Conservation (phyloP, 2,888 invertebrate species). For the Apantesis nais region DNA sequence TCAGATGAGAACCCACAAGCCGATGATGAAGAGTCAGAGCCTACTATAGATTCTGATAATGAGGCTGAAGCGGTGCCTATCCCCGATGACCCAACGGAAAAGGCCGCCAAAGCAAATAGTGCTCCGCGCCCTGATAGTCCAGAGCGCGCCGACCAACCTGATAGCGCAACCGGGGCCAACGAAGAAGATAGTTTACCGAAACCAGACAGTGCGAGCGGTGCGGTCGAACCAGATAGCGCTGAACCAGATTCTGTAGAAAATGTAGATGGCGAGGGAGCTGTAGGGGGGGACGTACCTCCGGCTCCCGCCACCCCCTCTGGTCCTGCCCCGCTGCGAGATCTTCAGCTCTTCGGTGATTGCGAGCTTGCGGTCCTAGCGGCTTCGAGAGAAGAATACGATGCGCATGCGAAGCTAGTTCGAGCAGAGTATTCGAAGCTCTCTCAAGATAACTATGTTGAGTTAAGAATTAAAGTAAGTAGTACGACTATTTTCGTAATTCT, state of each 20-base stretch:
- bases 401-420: conserved; percentile 72
- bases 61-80: conserved; percentile 19
- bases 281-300: background rate
- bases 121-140: conserved; percentile 10
- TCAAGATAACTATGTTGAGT: conserved; percentile 65
- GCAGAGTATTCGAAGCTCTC: conserved; percentile 71
- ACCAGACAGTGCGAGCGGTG: conserved; percentile 7
- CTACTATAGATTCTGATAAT: conserved; percentile 21
- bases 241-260: conserved; percentile 19
- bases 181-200: background rate
- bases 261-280: background rate
- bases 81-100: conserved; percentile 18
- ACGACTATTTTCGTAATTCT: background rate
- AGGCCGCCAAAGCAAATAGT: background rate
- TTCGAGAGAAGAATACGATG: conserved; percentile 68
- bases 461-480: conserved; percentile 67
- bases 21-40: conserved; percentile 10
- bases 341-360: conserved; percentile 76
- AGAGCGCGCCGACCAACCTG: conserved; percentile 27
- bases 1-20: conserved; percentile 11
- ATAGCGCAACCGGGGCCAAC: conserved; percentile 18
- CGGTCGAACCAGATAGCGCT: conserved; percentile 11
- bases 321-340: conserved; percentile 62
- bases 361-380: conserved; percentile 78
- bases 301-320: conserved; percentile 32